phyloP scores from a whole-genome alignment of 2,113 vertebrate genomes.

The Chloebia gouldiae region DNA sequence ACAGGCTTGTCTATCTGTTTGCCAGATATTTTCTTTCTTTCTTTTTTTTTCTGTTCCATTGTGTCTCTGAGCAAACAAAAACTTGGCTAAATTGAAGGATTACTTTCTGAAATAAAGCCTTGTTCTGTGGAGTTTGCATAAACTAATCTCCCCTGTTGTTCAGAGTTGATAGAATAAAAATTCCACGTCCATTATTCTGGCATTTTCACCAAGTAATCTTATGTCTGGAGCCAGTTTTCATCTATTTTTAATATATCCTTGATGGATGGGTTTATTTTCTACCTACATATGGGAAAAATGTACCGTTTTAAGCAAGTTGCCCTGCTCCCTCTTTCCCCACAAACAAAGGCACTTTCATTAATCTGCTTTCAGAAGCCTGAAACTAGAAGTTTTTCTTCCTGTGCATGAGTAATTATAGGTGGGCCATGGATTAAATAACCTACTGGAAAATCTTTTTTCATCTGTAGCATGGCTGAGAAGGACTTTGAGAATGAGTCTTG shows the following conservation, averaged over 20 bases:
- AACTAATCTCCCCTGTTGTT: conserved; percentile 36
- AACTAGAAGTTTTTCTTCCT: conserved; percentile 33
- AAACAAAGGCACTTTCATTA: conserved; percentile 49
- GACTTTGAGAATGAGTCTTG: neutral
- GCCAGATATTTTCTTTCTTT: neutral
- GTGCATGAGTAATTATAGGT: neutral
- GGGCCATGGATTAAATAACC: conserved; percentile 8
- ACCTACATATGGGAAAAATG: conserved; percentile 39
- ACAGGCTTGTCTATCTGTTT: conserved; percentile 16
- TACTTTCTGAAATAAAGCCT: conserved; percentile 52
- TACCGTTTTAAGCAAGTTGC: conserved; percentile 1
- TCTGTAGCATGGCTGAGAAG: neutral
- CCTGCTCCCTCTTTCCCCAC: neutral
- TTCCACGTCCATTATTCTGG: conserved; percentile 33
- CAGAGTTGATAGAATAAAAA: conserved; percentile 45
- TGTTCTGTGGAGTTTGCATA: conserved; percentile 57
- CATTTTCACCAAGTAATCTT: conserved; percentile 48
- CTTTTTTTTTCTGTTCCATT: neutral
- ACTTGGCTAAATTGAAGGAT: conserved; percentile 63
- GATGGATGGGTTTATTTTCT: conserved; percentile 56
- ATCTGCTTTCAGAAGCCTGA: conserved; percentile 31
- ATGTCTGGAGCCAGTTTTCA: conserved; percentile 40
- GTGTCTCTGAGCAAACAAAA: conserved; percentile 45
- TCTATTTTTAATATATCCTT: conserved; percentile 48
- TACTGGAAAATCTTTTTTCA: conserved; percentile 7